Base-by-base conservation (phyloP, 2,888 invertebrate species). In the Eustalomyia histrio region DNA sequence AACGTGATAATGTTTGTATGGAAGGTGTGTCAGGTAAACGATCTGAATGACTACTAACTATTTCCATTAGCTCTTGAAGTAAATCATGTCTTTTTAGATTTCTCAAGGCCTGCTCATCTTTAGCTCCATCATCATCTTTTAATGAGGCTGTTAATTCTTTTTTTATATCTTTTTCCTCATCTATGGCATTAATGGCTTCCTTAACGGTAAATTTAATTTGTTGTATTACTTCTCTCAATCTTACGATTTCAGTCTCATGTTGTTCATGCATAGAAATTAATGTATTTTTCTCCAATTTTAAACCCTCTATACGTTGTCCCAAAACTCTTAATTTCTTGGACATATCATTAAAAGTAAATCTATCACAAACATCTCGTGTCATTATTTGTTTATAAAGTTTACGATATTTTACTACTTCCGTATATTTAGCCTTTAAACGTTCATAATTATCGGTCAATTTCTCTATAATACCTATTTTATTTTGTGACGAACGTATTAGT, bases 391-490 rank as follows among this genome's bases (percentile, higher is more conserved):
- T 89, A 47, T 87, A 90, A 0, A 88, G 85, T 6, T 86, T 83
- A 81, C 91, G 87, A 89, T 92, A 88, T 89, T 92, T 86, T 80
- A 91, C 72, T 86, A 86, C 75, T 64, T 89, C 87, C 0, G 90
- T 89, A 79, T 91, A 92, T 82, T 92, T 91, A 76, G 90, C 88
- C 78, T 92, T 92, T 12, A 93, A 89, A 1, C 89, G 89, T 84
- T 93, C 92, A 83, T 93, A 93, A 80, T 93, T 92, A 1, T 87
- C 86, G 0, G 93, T 93, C 2, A 95, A 86, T 67, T 92, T 92
- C 79, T 94, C 92, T 57, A 95, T 94, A 0, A 94, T 91, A 85
- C 93, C 92, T 10, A 92, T 90, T 87, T 95, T 95, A 17, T 94
- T 92, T 24, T 90, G 88, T 7, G 43, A n/a, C 1, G 87, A 87